Evolutionary conservation across 2,888 invertebrate genomes (phyloP).

Genomic region (Hydriomena furcata): DNA sequence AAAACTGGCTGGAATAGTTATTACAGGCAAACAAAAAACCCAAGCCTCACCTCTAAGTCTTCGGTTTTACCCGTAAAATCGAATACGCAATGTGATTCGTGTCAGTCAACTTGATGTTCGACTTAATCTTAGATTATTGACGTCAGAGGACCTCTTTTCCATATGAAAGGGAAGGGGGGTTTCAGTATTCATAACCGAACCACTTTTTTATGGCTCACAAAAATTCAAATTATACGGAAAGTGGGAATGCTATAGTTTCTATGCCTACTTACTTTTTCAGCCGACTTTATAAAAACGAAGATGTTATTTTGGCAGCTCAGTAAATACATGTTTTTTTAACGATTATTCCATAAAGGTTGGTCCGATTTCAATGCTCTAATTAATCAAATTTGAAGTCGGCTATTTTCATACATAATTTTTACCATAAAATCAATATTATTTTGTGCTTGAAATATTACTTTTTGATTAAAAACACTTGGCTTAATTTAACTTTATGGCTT

Average conservation of each 20-base stretch:
- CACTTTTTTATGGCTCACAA: conserved; percentile 19
- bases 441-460: too few relatives aligned
- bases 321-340: too few relatives aligned
- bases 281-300: too few relatives aligned
- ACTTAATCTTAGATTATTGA: conserved; percentile 29
- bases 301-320: too few relatives aligned
- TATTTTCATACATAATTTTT: too few relatives aligned
- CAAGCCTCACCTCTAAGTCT: conserved; percentile 17
- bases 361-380: too few relatives aligned
- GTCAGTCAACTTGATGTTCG: conserved; percentile 29
- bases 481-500: too few relatives aligned
- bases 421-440: too few relatives aligned
- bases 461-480: too few relatives aligned
- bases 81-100: conserved; percentile 27
- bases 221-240: conserved; percentile 20
- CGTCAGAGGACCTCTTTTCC: conserved; percentile 15
- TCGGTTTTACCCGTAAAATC: conserved; percentile 24
- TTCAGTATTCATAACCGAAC: conserved; percentile 20
- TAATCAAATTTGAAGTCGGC: too few relatives aligned
- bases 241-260: conserved; percentile 17
- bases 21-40: conserved; percentile 36
- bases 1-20: conserved; percentile 54
- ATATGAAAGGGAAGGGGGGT: conserved; percentile 16
- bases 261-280: background rate
- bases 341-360: too few relatives aligned